Base-by-base conservation (phyloP, 2,888 invertebrate genomes). In the Trissolcus japonicus region DNA sequence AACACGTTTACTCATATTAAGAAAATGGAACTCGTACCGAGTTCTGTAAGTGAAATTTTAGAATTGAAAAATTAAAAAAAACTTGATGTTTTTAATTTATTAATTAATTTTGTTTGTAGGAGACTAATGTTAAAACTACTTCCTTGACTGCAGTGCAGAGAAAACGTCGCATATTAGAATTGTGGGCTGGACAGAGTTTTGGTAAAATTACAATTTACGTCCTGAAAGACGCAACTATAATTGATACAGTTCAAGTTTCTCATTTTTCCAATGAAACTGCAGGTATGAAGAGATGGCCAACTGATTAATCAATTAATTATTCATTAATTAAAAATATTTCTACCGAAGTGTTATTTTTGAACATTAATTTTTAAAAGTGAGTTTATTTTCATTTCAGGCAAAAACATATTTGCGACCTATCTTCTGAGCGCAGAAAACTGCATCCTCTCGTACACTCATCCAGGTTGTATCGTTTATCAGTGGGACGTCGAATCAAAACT, bases 181-280 rank as follows among this genome's bases (percentile, higher is more conserved):
- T 97, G 14, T 98, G 98, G 98, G 95, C 96, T 82, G 98, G 98
- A 0, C 96, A 96, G 82, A 92, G 92, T 35, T 92, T 93, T 75
- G 96, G 95, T 0, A 93, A 93, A 62, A 93, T 98, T 79, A 93
- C 94, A 59, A 93, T 96, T 19, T 97, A 96, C 87, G 91, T 93
- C 0, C 90, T 97, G 61, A 92, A 92, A 81, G 93, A 92, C 73
- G 81, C 74, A 13, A 86, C 76, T 67, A 80, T 89, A 17, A 76
- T 83, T 4, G 88, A 89, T 35, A 91, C 92, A 43, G 92, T 94
- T 4, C 95, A 96, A 48, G 91, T 94, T 29, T 93, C 92, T 7
- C 96, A 96, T 81, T 82, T 82, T n/a, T 73, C 80, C 9, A 84
- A 82, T 9, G 94, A 95, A 82, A 89, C 91, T 0, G 90, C 90